Evolutionary conservation across 2,888 invertebrate species (phyloP).

Genomic region (Chaetogeoica ovagalla): DNA sequence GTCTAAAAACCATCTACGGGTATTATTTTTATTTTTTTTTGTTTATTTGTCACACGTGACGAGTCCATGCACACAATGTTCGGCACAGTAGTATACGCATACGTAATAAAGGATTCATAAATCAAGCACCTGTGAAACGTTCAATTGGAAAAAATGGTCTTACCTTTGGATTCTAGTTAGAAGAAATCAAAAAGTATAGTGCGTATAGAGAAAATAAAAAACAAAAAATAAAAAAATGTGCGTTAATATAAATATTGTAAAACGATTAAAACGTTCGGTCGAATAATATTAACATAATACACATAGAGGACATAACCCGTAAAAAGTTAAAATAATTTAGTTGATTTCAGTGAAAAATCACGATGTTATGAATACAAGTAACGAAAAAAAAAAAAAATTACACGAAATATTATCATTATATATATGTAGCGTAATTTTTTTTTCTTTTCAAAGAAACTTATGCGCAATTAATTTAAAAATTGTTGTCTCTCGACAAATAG

Average conservation of each 20-base stretch:
- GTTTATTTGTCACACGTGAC: not conserved
- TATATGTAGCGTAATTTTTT: too few relatives aligned
- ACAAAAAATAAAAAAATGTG: slow-evolving; percentile 41
- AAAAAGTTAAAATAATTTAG: too few relatives aligned
- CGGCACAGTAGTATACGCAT: slow-evolving; percentile 22
- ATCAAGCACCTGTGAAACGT: slow-evolving; percentile 39
- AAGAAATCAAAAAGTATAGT: slow-evolving; percentile 46
- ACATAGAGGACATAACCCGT: not conserved
- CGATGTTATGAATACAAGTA: too few relatives aligned
- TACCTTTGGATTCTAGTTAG: slow-evolving; percentile 46
- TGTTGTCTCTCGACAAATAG: too few relatives aligned
- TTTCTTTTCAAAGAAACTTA: too few relatives aligned
- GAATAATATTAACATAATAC: not conserved
- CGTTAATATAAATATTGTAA: slow-evolving; percentile 32
- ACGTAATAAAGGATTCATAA: slow-evolving; percentile 24
- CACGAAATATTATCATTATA: too few relatives aligned
- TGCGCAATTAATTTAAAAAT: too few relatives aligned
- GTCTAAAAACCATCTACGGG: not conserved
- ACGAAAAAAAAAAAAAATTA: too few relatives aligned
- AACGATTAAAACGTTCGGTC: slow-evolving; percentile 3
- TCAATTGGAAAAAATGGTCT: slow-evolving; percentile 26
- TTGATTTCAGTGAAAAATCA: too few relatives aligned
- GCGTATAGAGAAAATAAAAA: slow-evolving; percentile 37
- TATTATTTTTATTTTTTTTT: not conserved
- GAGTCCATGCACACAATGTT: slow-evolving; percentile 30